Percentiles rank a stretch among this genome's conserved stretches.
These are phyloP conservation scores for Circaetus gallicus DNA, from an alignment of 2,113 vertebrate genomes.

Conservation along the genomic window DNA sequence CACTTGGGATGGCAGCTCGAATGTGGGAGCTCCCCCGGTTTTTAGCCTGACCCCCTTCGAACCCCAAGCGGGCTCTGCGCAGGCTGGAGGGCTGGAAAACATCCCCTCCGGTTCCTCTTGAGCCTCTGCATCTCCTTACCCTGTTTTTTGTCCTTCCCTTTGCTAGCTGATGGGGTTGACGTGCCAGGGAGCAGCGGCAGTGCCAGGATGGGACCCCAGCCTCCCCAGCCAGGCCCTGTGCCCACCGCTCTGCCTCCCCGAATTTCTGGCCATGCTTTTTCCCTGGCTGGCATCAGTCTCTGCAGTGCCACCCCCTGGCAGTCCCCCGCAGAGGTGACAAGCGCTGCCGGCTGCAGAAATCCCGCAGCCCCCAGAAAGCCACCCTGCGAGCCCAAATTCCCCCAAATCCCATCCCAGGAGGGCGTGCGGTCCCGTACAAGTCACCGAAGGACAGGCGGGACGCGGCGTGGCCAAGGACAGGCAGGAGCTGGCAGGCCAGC, in stretches of 20 bases:
- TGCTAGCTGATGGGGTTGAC: background rate
- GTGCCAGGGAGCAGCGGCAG: background rate
- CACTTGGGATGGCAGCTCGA: accelerated
- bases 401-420: background rate
- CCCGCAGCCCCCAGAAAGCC: background rate
- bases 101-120: background rate
- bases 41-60: background rate
- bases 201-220: accelerated
- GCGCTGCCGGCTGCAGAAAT: background rate
- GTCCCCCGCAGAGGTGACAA: constrained; percentile 1
- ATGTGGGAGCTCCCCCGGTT: background rate
- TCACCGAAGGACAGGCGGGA: background rate
- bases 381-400: background rate
- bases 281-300: constrained; percentile 35
- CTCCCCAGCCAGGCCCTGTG: background rate
- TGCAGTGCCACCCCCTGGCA: constrained; percentile 65
- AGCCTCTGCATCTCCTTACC: background rate
- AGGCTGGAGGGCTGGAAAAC: background rate
- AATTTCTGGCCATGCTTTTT: accelerated
- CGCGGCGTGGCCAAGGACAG: background rate
- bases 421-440: accelerated
- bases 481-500: background rate
- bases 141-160: background rate
- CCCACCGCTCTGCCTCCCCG: background rate
- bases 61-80: background rate